phyloP scores from a whole-genome alignment of 1,140 invertebrate species.

The Trinorchestia longiramus region DNA sequence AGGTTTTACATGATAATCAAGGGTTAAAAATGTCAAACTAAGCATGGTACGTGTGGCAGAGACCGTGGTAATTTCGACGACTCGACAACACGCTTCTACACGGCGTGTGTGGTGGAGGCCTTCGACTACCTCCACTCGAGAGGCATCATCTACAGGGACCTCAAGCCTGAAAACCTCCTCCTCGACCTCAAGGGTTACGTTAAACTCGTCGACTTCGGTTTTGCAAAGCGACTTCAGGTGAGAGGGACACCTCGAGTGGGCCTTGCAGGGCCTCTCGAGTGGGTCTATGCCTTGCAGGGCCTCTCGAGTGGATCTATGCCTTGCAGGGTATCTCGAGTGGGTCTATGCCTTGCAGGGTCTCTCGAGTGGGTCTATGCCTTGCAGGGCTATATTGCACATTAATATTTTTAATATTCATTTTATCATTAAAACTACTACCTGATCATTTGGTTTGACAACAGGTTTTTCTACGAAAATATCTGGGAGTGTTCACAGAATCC shows the following conservation, averaged over 20 bases:
- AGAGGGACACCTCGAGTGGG: neutral
- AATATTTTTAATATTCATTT: neutral
- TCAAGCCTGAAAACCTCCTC: conserved; percentile 96
- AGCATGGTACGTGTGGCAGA: too few species aligned
- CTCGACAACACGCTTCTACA: conserved; percentile 86
- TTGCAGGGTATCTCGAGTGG: too few species aligned
- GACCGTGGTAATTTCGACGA: conserved; percentile 86
- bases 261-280: too few species aligned
- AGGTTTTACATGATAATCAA: too few species aligned
- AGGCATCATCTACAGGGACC: conserved; percentile 91
- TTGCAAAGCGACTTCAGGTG: conserved; percentile 67
- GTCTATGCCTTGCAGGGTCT: too few species aligned
- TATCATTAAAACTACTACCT: neutral
- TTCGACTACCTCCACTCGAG: conserved; percentile 89
- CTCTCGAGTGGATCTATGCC: too few species aligned
- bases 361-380: too few species aligned
- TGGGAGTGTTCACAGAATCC: too few species aligned
- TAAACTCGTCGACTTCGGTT: conserved; percentile 80
- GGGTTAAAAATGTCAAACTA: too few species aligned
- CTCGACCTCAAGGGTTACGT: conserved; percentile 88
- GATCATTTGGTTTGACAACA: neutral
- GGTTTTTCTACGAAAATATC: neutral
- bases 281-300: too few species aligned
- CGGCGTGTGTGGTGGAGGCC: conserved; percentile 91
- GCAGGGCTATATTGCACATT: neutral